Evolutionary conservation across 2,888 invertebrate species (phyloP), one percentile per base, ranked within the genome.

Genomic region (Nomada hirtipes): DNA sequence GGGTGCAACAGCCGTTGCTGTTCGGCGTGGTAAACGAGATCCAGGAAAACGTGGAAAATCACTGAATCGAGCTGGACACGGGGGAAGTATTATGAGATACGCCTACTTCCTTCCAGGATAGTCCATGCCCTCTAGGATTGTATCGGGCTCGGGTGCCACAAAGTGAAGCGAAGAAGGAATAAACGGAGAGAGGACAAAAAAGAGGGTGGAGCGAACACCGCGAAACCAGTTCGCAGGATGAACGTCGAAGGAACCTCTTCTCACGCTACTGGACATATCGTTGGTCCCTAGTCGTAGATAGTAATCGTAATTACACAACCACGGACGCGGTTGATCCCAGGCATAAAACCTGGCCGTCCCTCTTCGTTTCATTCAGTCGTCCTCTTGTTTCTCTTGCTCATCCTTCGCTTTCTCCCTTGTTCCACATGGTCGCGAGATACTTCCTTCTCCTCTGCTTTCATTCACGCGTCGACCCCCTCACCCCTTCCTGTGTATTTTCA

Each of bases 201-300:
- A 20, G 29, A 50, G 29, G 74, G 77, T 26, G 60, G 74, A 79
- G 76, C 60, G 81, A 81, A 70, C 15, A 69, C 61, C 64, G 67
- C 44, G 76, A 73, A 87, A 87, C 83, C 85, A 83, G 86, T 87
- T 87, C 80, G 75, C 61, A 74, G 71, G 52, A 71, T 61, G 76
- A 85, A 74, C 70, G 60, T 59, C 60, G n/a, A 61, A 50, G 52
- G 76, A 72, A 80, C 61, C 65, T 80, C 77, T 87, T 87, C 85
- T 86, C 86, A 86, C 85, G 87, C 76, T 85, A 83, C 87, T 64
- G 78, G 78, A 76, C 74, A 76, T 23, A 77, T 76, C 82, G 64
- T 42, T 76, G 59, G 67, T 23, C 57, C 57, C 70, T 84, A 72
- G 74, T 69, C 76, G 79, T 75, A 76, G 78, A 87, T 86, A 83